Percentiles rank a stretch among this genome's conserved stretches.
Evolutionary conservation across 2,888 invertebrate genomes (phyloP).

Genomic region (Romanomermis culicivorax): DNA sequence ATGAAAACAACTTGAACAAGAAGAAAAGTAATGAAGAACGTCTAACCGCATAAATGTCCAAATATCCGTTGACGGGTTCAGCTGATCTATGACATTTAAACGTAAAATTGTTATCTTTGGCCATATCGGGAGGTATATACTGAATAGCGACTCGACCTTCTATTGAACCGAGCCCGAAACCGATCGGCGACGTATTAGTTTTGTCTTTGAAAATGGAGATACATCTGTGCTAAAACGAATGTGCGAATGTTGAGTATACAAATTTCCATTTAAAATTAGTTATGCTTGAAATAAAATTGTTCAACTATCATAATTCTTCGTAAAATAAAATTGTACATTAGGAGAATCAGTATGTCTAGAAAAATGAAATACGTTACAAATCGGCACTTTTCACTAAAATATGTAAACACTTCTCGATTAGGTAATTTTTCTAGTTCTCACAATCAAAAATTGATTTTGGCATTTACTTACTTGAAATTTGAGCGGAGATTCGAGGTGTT

Average conservation of each 20-base stretch:
- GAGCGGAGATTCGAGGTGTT: constrained; percentile 51
- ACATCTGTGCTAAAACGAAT: constrained; percentile 57
- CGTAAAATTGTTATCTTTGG: constrained; percentile 97
- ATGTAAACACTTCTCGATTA: too few species aligned
- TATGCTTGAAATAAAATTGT: too few species aligned
- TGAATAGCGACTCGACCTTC: constrained; percentile 79
- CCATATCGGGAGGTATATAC: constrained; percentile 73
- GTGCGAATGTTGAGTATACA: too few species aligned
- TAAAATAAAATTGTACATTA: too few species aligned
- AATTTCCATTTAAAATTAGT: background rate
- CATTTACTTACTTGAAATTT: constrained; percentile 32
- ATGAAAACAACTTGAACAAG: too few species aligned
- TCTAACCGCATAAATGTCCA: constrained; percentile 46
- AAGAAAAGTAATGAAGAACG: too few species aligned
- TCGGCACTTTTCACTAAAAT: too few species aligned
- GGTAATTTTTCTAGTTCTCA: too few species aligned
- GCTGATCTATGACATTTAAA: constrained; percentile 87
- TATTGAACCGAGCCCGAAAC: constrained; percentile 27
- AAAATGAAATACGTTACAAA: too few species aligned
- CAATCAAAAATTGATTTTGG: too few species aligned
- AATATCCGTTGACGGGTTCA: constrained; percentile 46
- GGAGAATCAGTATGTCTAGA: too few species aligned
- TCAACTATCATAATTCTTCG: too few species aligned
- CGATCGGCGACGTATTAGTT: constrained; percentile 31
- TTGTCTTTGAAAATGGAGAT: constrained; percentile 87